These are phyloP conservation scores for Cinclus mexicanus DNA, from an alignment of 2,113 vertebrate species.

Conservation along the genomic window DNA sequence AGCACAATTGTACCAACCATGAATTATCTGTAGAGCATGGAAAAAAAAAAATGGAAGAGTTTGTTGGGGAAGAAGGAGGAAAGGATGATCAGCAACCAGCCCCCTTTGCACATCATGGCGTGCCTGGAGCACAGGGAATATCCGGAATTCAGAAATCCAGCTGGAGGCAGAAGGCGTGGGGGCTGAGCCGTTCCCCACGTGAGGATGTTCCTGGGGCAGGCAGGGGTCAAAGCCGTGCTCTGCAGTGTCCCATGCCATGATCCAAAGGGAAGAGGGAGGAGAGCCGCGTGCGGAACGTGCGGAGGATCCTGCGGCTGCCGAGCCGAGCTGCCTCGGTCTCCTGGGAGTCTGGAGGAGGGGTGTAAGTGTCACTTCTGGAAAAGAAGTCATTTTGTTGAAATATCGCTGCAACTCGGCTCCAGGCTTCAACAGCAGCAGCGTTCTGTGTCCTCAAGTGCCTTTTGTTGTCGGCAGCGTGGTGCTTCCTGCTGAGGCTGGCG, in stretches of 20 bases:
- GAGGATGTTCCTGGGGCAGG: not conserved
- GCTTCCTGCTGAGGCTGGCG: not conserved
- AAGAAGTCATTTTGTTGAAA: conserved; percentile 14
- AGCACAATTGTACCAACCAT: not conserved
- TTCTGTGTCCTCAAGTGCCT: conserved; percentile 5
- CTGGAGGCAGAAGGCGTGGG: not conserved
- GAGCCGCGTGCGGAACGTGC: not conserved
- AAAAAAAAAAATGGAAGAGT: not conserved
- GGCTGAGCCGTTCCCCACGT: fast-evolving
- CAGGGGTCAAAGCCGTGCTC: not conserved
- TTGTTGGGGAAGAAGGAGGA: not conserved
- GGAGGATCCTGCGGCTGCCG: not conserved
- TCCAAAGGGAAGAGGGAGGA: not conserved
- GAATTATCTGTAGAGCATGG: not conserved
- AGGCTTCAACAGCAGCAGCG: not conserved
- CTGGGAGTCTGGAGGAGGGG: not conserved
- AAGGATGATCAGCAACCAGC: not conserved
- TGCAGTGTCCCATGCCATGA: not conserved
- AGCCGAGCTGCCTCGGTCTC: not conserved
- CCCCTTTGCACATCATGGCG: not conserved
- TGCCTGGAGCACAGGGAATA: not conserved
- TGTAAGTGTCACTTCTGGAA: conserved; percentile 19
- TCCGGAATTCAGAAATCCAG: too few species aligned
- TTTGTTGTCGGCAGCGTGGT: not conserved
- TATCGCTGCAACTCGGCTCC: not conserved